Evolutionary conservation across 2,797 vertebrate species (phyloP), one percentile per base, ranked within the genome.

Genomic region (Danio choprae): DNA sequence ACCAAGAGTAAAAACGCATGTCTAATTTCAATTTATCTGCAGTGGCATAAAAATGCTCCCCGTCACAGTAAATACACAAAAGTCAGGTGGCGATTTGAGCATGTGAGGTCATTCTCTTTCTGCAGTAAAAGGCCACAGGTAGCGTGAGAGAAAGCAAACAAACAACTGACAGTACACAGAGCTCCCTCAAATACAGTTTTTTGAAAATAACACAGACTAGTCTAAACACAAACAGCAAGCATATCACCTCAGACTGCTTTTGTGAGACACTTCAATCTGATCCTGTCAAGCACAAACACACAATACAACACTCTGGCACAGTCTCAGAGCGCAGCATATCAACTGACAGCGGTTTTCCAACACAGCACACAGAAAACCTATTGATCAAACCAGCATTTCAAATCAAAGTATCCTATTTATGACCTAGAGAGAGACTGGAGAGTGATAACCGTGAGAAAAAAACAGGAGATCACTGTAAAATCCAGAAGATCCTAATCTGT

Each of bases 151-250:
- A 29, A 11, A 22, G 51, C 36, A 56, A 62, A 22, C 20, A 48
- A 50, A 68, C 65, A 68, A 64, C 44, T 50, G 11, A 68, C 43
- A 48, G 7, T 44, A 9, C 22, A 51, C 5, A 41, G 9, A 43
- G 18, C 7, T 36, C 41, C 38, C 13, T 60, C 5, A 48, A 38
- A 60, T n/a, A 51, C 15, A 15, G n/a, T n/a, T 69, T 53, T 40
- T 36, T 10, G 22, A 70, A 53, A 20, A 46, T 5, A 59, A 43
- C 43, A 29, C 11, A 73, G 41, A 18, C 56, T 48, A 55, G 48
- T 62, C 77, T 79, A 53, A 62, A 71, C 56, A 70, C n/a, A 70
- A 70, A 22, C 10, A 70, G 55, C 0, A 46, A 38, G 53, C 43
- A 15, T 38, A 58, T 59, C 16, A 50, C 53, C 20, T 48, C 10